Evolutionary conservation across 2,888 invertebrate species (phyloP).

Genomic region (Protophormia terraenovae): DNA sequence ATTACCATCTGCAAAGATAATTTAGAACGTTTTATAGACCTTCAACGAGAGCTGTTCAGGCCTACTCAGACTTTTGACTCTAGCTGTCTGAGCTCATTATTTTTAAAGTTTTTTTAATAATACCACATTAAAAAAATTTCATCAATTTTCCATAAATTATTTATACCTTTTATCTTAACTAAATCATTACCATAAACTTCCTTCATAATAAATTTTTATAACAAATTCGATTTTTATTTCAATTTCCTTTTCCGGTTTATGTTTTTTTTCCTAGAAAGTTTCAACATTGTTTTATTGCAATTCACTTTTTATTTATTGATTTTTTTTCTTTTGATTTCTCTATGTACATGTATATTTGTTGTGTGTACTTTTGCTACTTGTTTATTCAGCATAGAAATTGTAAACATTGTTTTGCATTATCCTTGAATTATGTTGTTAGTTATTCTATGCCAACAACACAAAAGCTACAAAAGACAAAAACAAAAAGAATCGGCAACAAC

Average conservation of each 20-base stretch:
- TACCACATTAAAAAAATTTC: too few species aligned
- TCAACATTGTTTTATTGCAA: slow-evolving; percentile 50
- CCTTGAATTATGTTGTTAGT: slow-evolving; percentile 68
- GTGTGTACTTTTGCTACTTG: slow-evolving; percentile 44
- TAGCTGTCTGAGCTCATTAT: too few species aligned
- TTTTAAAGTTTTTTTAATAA: too few species aligned
- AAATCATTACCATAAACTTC: slow-evolving; percentile 1
- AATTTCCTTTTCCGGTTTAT: slow-evolving; percentile 56
- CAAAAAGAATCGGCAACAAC: background rate
- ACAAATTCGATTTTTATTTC: slow-evolving; percentile 55
- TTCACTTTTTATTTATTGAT: slow-evolving; percentile 63
- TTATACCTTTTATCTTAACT: background rate
- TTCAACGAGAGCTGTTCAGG: too few species aligned
- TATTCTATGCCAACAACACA: slow-evolving; percentile 55
- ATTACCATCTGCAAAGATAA: too few species aligned
- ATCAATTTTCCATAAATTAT: background rate
- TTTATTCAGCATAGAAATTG: slow-evolving; percentile 55
- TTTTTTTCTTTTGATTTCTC: slow-evolving; percentile 4
- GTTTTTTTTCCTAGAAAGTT: slow-evolving; percentile 20
- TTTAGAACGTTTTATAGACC: too few species aligned
- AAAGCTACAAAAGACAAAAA: background rate
- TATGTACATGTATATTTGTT: background rate
- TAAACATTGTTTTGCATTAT: slow-evolving; percentile 65
- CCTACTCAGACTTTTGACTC: too few species aligned
- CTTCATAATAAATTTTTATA: slow-evolving; percentile 1